Conservation (phyloP, 2,888 invertebrate genomes). For the Margaritifera margaritifera region DNA sequence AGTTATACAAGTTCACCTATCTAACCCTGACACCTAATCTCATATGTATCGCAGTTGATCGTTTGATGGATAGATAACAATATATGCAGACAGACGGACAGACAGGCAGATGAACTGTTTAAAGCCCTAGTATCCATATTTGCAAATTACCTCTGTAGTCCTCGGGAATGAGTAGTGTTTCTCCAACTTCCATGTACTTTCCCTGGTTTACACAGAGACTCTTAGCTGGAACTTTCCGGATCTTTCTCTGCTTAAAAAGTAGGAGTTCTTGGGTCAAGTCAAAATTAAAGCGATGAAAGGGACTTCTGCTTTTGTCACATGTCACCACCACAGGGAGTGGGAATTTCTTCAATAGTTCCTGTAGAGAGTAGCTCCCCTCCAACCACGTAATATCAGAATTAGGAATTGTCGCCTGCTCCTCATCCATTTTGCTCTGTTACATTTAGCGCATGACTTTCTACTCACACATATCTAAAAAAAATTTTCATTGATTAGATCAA, state of each 20-base stretch:
- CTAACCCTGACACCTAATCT: too few relatives aligned
- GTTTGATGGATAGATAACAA: too few relatives aligned
- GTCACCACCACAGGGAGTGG: constrained; percentile 54
- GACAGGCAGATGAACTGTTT: too few relatives aligned
- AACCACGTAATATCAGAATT: constrained; percentile 35
- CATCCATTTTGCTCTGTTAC: constrained; percentile 7
- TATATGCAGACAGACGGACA: too few relatives aligned
- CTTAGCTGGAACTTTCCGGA: constrained; percentile 53
- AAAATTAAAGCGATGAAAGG: constrained; percentile 43
- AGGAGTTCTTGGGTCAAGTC: constrained; percentile 57
- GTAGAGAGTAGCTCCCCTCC: constrained; percentile 37
- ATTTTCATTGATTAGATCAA: too few relatives aligned
- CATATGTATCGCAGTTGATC: too few relatives aligned
- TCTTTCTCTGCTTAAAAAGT: constrained; percentile 51
- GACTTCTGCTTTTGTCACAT: constrained; percentile 34
- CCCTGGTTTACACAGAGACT: constrained; percentile 38
- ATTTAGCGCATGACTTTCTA: too few relatives aligned
- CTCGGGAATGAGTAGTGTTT: constrained; percentile 60
- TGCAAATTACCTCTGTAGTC: constrained; percentile 57
- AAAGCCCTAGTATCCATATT: neutral
- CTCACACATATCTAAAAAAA: too few relatives aligned
- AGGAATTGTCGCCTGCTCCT: constrained; percentile 10
- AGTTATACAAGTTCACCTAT: too few relatives aligned
- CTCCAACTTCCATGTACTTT: constrained; percentile 49
- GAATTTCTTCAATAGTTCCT: constrained; percentile 38